Base-by-base conservation (phyloP, 1,140 invertebrate genomes). In the Drosophila guanche region DNA sequence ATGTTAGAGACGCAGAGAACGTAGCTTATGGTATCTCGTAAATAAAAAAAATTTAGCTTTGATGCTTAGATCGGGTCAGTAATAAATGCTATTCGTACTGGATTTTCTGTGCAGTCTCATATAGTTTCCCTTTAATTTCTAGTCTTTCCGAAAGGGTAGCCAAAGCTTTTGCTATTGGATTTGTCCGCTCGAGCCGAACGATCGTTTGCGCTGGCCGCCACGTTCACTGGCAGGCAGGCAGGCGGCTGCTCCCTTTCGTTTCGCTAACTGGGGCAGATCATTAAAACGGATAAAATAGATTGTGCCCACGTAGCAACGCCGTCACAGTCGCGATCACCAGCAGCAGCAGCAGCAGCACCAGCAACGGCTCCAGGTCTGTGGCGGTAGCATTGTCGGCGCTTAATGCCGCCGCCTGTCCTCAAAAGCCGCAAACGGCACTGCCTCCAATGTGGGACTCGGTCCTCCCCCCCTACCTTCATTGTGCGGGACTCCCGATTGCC, bases 241-340 rank as follows among this genome's bases (percentile, higher is more conserved):
- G 27, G 43, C 70, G 43, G 62, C 56, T 85, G 80, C 80, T 86
- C 81, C 81, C 81, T 86, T 86, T 88, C 81, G 81, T 59, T 86
- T 88, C 81, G 83, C 73, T 88, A 86, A 86, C 81, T 86, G 81
- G 81, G 81, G 60, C 81, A 86, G 81, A 86, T 86, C 81, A 86
- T 86, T 86, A 86, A 86, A 86, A 83, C 81, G 81, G 83, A 86
- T 86, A 86, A 86, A 86, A 81, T 81, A 77, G 81, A 86, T 86
- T 88, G 81, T 86, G 83, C 77, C 83, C 81, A 86, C 78, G 83
- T 85, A 86, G 77, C 55, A 62, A 65, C 55, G 66, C 59, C 60
- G 70, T 60, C 67, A 54, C 47, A 57, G 56, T 71, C 63, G 33
- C n/a, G 27, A 53, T 40, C 67, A 20, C 16, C 16, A 20, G 53